Percentiles rank a stretch among this genome's conserved stretches.
Conservation (phyloP, 2,113 vertebrate genomes). For the Phaethon lepturus region DNA sequence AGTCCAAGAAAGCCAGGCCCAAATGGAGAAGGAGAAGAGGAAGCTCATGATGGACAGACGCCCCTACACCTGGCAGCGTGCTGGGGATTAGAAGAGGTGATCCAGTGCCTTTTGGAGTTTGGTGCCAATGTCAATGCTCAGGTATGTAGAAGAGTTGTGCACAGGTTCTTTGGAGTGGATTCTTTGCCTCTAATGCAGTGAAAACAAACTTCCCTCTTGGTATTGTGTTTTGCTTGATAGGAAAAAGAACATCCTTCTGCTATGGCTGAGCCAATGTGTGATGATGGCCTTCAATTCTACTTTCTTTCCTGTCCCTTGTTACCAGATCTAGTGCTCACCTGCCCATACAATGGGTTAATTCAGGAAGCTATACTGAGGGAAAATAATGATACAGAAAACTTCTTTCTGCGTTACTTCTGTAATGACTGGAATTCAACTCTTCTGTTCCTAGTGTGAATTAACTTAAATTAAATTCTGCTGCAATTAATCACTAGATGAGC, state of each 20-base stretch:
- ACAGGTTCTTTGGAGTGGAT: not conserved
- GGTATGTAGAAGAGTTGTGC: slow-evolving; percentile 64
- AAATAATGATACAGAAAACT: not conserved
- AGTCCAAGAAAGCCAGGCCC: slow-evolving; percentile 89
- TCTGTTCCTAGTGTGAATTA: not conserved
- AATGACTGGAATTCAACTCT: not conserved
- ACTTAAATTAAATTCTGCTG: not conserved
- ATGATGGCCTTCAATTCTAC: not conserved
- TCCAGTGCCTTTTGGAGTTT: slow-evolving; percentile 98
- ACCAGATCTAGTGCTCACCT: not conserved
- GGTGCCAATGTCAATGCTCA: slow-evolving; percentile 96
- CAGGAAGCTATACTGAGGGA: not conserved
- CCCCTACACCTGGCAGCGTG: slow-evolving; percentile 92
- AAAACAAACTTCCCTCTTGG: not conserved
- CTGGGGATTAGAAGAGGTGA: slow-evolving; percentile 94
- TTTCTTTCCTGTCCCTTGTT: not conserved
- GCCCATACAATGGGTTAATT: not conserved
- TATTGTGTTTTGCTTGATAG: not conserved
- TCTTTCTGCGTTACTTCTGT: not conserved
- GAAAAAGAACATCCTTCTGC: not conserved
- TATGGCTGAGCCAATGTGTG: not conserved
- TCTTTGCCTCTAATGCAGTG: not conserved
- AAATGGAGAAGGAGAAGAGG: slow-evolving; percentile 94
- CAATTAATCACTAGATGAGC: not conserved
- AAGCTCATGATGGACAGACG: slow-evolving; percentile 93